Evolutionary conservation across 37 sponge, comb jelly and placozoan species (phyloP).

Genomic region (Beroe ovata): DNA sequence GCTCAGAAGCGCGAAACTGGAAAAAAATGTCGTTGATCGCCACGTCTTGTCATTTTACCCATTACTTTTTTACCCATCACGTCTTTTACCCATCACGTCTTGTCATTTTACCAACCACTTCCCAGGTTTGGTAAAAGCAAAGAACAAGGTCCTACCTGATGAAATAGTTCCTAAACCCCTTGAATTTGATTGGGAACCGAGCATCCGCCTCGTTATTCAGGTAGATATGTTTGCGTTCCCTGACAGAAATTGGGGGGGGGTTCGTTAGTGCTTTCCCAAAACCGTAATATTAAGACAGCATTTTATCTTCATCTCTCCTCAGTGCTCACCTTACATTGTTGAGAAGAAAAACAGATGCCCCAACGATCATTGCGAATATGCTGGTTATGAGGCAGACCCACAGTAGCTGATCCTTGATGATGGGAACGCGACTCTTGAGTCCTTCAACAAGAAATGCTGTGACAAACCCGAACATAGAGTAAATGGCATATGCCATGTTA

Average conservation of each 20-base stretch:
- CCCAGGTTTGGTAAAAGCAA: too few relatives aligned
- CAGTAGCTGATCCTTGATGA: neutral
- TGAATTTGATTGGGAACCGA: neutral
- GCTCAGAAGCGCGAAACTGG: conserved; percentile 16
- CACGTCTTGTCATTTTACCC: too few relatives aligned
- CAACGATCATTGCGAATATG: neutral
- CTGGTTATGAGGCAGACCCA: neutral
- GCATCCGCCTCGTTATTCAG: neutral
- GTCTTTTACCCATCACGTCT: too few relatives aligned
- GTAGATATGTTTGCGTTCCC: neutral
- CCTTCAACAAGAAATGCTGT: neutral
- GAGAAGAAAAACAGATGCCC: neutral
- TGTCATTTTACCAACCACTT: too few relatives aligned
- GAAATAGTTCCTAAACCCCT: conserved; percentile 18
- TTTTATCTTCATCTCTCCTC: neutral
- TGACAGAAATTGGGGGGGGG: neutral
- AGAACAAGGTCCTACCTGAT: too few relatives aligned
- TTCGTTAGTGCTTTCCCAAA: too few relatives aligned
- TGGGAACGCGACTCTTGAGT: neutral
- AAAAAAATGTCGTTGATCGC: too few relatives aligned
- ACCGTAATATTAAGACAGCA: neutral
- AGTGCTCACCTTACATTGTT: neutral
- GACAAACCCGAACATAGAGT: neutral
- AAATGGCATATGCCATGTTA: neutral
- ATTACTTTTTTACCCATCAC: too few relatives aligned